Evolutionary conservation across 2,888 invertebrate species (phyloP), one percentile per base, ranked within the genome.

Genomic region (Microctonus hyperodae): DNA sequence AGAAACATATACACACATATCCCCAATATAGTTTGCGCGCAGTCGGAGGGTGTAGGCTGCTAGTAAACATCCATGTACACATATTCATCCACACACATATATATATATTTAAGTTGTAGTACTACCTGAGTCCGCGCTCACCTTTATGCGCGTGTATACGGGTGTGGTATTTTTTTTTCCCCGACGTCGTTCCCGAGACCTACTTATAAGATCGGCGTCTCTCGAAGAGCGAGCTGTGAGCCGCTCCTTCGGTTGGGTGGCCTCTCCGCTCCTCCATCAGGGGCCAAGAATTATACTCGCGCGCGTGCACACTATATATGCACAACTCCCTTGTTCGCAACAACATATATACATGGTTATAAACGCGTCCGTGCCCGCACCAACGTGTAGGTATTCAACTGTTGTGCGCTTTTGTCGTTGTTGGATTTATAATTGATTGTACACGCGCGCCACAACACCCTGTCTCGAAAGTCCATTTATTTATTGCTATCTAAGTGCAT

Each of bases 171-270:
- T 62, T 62, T 69, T 57, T 69, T 57, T 63, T 70, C 69, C 71
- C 69, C 69, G 44, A n/a, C 73, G 62, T 69, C 73, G 74, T 67
- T 73, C 72, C 68, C 73, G 71, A 77, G 77, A 78, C 78, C 78
- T 75, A 78, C 77, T 78, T 78, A 72, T 56, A 73, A 72, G 71
- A 72, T 73, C 70, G 71, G 59, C 63, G 69, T 64, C 62, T 44
- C 28, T 44, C 71, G 55, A 55, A 16, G 13, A 55, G 68, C 75
- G 76, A 69, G n/a, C n/a, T n/a, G 69, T 75, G 76, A 69, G 74
- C 70, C 68, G 73, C 67, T 72, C 73, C 72, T 70, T 69, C 65
- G 61, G 67, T 71, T 64, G 67, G 68, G 62, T 69, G 65, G 59
- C 37, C 55, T 62, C 70, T 67, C 56, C 51, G 60, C 69, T 68